Percentiles rank a stretch among this genome's conserved stretches.
Conservation (phyloP, 2,797 vertebrate genomes). For the Apogon talboti region DNA sequence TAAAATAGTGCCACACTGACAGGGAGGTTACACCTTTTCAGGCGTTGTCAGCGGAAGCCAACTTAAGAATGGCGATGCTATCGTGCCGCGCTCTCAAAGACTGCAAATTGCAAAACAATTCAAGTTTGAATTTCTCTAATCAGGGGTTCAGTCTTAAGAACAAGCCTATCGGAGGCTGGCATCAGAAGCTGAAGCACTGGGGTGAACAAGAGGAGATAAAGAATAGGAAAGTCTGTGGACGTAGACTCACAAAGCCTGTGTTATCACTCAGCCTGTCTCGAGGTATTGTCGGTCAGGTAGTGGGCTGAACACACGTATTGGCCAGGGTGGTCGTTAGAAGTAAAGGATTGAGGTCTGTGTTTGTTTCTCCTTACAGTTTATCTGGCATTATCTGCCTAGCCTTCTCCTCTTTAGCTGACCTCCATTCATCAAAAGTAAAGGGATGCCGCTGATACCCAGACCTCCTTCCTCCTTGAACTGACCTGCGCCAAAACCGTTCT, state of each 20-base stretch:
- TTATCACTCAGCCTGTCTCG: constrained; percentile 43
- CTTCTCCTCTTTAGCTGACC: constrained; percentile 58
- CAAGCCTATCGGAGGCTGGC: constrained; percentile 51
- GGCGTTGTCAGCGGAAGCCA: constrained; percentile 19
- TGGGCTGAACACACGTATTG: constrained; percentile 41
- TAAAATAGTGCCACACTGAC: constrained; percentile 42
- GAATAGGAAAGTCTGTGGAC: constrained; percentile 29
- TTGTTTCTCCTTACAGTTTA: constrained; percentile 52
- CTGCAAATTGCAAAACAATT: constrained; percentile 63
- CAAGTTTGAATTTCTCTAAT: constrained; percentile 49
- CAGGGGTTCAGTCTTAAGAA: constrained; percentile 33
- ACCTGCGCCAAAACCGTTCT: constrained; percentile 19
- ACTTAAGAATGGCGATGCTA: constrained; percentile 42
- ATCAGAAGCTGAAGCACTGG: constrained; percentile 22
- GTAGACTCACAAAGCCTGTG: constrained; percentile 14
- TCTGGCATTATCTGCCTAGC: constrained; percentile 67
- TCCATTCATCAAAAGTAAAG: constrained; percentile 78
- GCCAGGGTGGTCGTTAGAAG: constrained; percentile 50
- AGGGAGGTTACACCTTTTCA: constrained; percentile 54
- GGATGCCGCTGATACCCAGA: constrained; percentile 58
- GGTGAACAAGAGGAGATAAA: constrained; percentile 44
- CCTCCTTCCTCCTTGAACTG: constrained; percentile 56
- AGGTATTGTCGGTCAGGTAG: constrained; percentile 38
- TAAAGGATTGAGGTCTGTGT: constrained; percentile 59
- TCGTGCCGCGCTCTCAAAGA: constrained; percentile 42